These are phyloP conservation scores for Subanguina moxae DNA, from an alignment of 1,140 invertebrate genomes.

Conservation along the genomic window DNA sequence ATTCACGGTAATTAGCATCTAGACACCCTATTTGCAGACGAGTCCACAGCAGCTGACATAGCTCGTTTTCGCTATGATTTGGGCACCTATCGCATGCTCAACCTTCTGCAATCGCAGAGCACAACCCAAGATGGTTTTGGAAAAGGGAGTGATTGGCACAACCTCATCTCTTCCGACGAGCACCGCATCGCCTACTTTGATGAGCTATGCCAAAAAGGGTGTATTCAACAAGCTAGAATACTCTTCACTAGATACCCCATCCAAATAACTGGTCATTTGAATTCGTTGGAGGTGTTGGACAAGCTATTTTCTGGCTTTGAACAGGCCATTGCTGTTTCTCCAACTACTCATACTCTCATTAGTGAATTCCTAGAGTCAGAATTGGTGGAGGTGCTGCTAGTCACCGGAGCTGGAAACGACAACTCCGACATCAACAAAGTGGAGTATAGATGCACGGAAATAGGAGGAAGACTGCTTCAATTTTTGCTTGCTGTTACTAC, in stretches of 20 bases:
- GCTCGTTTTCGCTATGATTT: constrained; percentile 26
- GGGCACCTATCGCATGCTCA: constrained; percentile 22
- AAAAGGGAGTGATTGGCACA: constrained; percentile 4
- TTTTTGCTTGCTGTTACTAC: constrained; percentile 18
- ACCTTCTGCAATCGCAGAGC: background rate
- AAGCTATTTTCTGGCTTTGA: constrained; percentile 11
- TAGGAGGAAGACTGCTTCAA: constrained; percentile 6
- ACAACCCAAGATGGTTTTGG: constrained; percentile 8
- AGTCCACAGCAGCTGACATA: constrained; percentile 20
- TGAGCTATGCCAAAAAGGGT: constrained; percentile 15
- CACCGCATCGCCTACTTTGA: constrained; percentile 15
- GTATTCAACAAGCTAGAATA: constrained; percentile 18
- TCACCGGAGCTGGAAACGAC: background rate
- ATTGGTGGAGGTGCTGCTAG: constrained; percentile 3
- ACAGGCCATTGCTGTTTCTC: constrained; percentile 11
- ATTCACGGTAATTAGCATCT: no score
- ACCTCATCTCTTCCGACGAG: background rate
- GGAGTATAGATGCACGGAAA: background rate
- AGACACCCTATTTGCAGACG: constrained; percentile 8
- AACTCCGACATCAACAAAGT: background rate
- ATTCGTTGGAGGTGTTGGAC: background rate
- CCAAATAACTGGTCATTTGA: constrained; percentile 9
- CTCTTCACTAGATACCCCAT: constrained; percentile 19
- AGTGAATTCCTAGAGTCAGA: constrained; percentile 24
- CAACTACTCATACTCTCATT: background rate